Evolutionary conservation across 1,140 invertebrate species (phyloP).

Genomic region (Leguminivora glycinivorella): DNA sequence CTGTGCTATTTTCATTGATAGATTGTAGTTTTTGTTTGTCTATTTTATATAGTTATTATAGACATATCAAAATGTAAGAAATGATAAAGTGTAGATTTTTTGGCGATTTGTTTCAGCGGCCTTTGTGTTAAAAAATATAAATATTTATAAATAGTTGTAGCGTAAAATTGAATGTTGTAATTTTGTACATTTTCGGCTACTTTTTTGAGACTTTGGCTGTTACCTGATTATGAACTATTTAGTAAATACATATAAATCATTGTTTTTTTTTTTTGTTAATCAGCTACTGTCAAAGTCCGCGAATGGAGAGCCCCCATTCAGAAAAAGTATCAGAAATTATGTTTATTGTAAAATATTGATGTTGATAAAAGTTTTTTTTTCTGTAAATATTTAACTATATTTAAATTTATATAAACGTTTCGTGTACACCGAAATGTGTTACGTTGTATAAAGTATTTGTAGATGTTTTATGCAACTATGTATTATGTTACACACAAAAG

Average conservation of each 20-base stretch:
- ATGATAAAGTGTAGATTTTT: not conserved
- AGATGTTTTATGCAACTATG: constrained; percentile 22
- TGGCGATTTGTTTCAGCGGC: not conserved
- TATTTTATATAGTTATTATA: constrained; percentile 27
- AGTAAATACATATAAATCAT: no score
- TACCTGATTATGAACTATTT: constrained; percentile 37
- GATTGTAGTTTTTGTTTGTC: constrained; percentile 17
- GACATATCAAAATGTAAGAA: constrained; percentile 22
- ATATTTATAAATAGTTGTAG: constrained; percentile 5
- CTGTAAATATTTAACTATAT: constrained; percentile 29
- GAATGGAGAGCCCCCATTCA: constrained; percentile 72
- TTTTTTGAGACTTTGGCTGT: constrained; percentile 40
- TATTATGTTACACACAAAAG: not conserved
- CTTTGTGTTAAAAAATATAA: not conserved
- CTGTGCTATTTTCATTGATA: constrained; percentile 22
- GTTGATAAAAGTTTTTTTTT: constrained; percentile 12
- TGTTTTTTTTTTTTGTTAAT: constrained; percentile 40
- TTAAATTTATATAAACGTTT: constrained; percentile 18
- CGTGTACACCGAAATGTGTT: constrained; percentile 1
- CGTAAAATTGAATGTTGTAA: constrained; percentile 36
- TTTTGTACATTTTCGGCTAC: constrained; percentile 36
- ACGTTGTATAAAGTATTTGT: constrained; percentile 10
- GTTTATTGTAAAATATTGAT: constrained; percentile 30
- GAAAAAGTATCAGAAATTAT: constrained; percentile 52
- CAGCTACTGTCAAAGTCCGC: constrained; percentile 48